Conservation (phyloP, 1,140 invertebrate genomes). For the Temnothorax longispinosus region DNA sequence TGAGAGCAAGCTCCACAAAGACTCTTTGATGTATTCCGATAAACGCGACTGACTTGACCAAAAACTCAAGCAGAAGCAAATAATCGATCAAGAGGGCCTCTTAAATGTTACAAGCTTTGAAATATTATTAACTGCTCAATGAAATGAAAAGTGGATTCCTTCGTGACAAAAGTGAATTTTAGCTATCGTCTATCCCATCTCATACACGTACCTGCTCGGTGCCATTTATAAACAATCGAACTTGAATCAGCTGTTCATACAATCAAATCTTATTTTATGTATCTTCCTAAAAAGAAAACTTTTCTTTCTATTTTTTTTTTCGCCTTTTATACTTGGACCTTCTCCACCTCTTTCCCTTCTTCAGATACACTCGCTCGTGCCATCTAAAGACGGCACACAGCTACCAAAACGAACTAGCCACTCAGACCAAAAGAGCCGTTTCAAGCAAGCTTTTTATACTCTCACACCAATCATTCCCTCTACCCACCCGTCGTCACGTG, state of each 20-base stretch:
- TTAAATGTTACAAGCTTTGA: conserved; percentile 27
- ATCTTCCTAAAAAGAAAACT: background rate
- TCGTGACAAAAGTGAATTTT: conserved; percentile 3
- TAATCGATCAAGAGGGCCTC: conserved; percentile 39
- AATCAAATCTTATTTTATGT: background rate
- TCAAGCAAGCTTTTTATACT: background rate
- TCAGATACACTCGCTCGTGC: background rate
- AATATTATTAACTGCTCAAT: conserved; percentile 34
- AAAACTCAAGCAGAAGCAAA: conserved; percentile 29
- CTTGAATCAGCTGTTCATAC: background rate
- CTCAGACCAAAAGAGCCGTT: background rate
- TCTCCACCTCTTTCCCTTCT: background rate
- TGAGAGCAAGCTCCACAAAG: conserved; percentile 32
- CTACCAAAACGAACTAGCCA: conserved; percentile 5
- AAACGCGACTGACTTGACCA: background rate
- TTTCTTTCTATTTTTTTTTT: background rate
- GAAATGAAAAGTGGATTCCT: conserved; percentile 24
- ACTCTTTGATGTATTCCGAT: conserved; percentile 33
- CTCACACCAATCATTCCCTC: conserved; percentile 2
- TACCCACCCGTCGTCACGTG: conserved; percentile 65
- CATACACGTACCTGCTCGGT: background rate
- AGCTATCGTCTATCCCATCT: background rate
- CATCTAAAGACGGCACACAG: background rate
- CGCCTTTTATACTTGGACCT: background rate
- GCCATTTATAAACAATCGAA: background rate